phyloP scores from a whole-genome alignment of 2,888 invertebrate species.

The Drosophila monieri region DNA sequence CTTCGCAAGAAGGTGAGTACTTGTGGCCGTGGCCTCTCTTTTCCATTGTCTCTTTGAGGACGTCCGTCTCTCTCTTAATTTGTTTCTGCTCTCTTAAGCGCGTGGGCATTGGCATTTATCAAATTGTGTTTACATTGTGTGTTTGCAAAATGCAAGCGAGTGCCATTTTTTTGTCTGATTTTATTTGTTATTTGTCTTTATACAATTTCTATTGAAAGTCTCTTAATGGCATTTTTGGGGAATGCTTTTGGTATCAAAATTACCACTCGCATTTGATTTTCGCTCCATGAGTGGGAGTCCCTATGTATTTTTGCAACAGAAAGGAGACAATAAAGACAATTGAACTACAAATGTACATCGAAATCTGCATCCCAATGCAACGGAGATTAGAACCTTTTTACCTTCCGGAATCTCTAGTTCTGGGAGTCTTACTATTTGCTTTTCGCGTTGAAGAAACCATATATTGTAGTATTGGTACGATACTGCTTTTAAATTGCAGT shows the following conservation, averaged over 20 bases:
- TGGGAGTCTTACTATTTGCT: neutral
- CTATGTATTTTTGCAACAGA: neutral
- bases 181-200: neutral
- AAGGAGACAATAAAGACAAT: neutral
- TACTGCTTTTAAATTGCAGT: neutral
- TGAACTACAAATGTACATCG: neutral
- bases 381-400: neutral
- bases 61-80: slow-evolving; percentile 13
- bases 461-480: neutral
- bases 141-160: slow-evolving; percentile 8
- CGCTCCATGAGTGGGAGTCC: slow-evolving; percentile 25
- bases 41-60: slow-evolving; percentile 22
- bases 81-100: slow-evolving; percentile 26
- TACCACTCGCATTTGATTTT: neutral
- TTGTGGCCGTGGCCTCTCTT: slow-evolving; percentile 23
- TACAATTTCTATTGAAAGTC: neutral
- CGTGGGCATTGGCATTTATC: slow-evolving; percentile 31
- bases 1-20: slow-evolving; percentile 93
- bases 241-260: too few species aligned
- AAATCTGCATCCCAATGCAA: neutral
- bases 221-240: neutral
- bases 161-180: neutral
- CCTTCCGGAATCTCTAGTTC: neutral
- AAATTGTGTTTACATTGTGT: slow-evolving; percentile 13
- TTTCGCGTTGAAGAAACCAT: neutral